Evolutionary conservation across 2,888 invertebrate genomes (phyloP), one percentile per base, ranked within the genome.

Genomic region (Drosophila anomelani): DNA sequence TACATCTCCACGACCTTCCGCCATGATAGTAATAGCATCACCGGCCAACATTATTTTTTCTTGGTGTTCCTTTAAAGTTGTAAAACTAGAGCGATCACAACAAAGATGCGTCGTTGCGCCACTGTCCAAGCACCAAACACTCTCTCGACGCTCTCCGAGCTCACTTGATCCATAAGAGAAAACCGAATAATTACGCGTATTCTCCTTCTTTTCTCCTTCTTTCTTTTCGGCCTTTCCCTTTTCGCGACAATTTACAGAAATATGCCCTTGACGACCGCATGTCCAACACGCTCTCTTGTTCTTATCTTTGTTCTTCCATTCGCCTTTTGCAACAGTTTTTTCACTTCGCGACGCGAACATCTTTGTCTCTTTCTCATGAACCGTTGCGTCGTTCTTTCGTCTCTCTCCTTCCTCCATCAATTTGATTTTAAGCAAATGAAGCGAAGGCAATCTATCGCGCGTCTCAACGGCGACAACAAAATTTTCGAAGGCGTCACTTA

Each of bases 211-310:
- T 23, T 26, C n/a, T 26, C 9, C 15, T n/a, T 36, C 17, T 49
- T 12, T 49, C 32, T 4, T 17, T 32, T 17, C 29, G 1, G 6
- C 4, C 6, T 26, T 39, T 39, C 12, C 54, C 6, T 26, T 54
- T 38, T 54, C 23, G 20, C 38, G 7, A n/a, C n/a, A 54, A 29
- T 39, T 39, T 6, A 39, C 54, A n/a, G 54, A 39, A n/a, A 38
- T 38, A 38, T 54, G 53, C 53, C 10, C 26, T n/a, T 38, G 54
- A 54, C n/a, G 38, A 54, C 54, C 26, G 36, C 53, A 53, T 17
- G 9, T 43, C 20, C 43, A 43, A 20, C 12, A 43, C 43, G 20
- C 13, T 43, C 43, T 20, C 12, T 43, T 43, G 20, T 43, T 43
- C 20, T 13, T 43, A 6, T 43, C 12, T 13, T 43, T 20, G 20